Base-by-base conservation (phyloP, 2,888 invertebrate genomes). In the Volucella zonaria region DNA sequence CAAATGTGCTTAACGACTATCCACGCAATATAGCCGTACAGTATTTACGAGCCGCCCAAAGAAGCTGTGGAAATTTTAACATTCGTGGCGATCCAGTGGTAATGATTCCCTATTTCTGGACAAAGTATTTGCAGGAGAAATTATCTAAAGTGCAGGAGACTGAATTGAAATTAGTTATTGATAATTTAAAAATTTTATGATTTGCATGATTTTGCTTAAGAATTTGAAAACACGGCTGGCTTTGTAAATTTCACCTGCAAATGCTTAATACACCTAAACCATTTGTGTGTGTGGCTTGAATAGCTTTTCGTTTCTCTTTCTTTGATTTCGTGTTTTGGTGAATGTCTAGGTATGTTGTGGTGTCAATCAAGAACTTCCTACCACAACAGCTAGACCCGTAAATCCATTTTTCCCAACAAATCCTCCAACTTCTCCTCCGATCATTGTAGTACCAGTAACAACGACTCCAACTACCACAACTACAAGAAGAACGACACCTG, bases 81-180 rank as follows among this genome's bases (percentile, higher is more conserved):
- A 9, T 89, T 2, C 88, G 89, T n/a, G 88, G 90, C 8, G 91
- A 91, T 87, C 91, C 92, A 9, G 87, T 92, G 88, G 91, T 92
- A 90, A 88, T 54, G 12, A 31, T 59, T 51, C 14, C 10, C 15
- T 1, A 67, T 31, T 64, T 6, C 11, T 23, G 9, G 18, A 31
- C 31, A 52, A 43, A 8, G 43, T 43, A 47, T 58, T 42, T 80
- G 83, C 76, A 80, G 58, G 76, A 66, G 51, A 73, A 76, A 73
- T 67, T 2, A 8, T n/a, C 45, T 59, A 66, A 75, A 67, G 67
- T 51, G n/a, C 11, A 58, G 59, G n/a, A 2, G 10, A 14, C 14
- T 11, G 6, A n/a, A 43, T 11, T 3, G 8, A 52, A n/a, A 18
- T 54, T 6, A 31, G 4, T 31, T 31, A 31, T 42, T 23, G 18